Evolutionary conservation across 2,888 invertebrate genomes (phyloP), one percentile per base, ranked within the genome.

Genomic region (Thyatira batis): DNA sequence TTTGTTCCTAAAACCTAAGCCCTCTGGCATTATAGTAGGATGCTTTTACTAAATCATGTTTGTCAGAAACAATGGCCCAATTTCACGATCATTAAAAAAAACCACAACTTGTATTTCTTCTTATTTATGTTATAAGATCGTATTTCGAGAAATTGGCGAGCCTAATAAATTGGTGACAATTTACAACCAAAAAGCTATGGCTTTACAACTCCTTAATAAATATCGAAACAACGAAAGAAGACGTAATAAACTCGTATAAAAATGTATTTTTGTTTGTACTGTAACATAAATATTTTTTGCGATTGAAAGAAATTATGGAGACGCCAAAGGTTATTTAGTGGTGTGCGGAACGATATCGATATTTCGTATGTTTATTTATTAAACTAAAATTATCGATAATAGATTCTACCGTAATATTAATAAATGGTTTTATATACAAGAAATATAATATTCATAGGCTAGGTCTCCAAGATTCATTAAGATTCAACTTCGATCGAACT

Each of bases 191-290:
- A 17, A 17, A 13, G 39, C n/a, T 6, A 17, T 5, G 8, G 39
- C 39, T 17, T 39, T 39, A 17, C 39, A 39, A 39, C 39, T 39
- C 8, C 39, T 13, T 2, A 6, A 39, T 39, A 39, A 39, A 39
- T 39, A 39, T 39, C 8, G 17, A 39, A 39, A 39, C 39, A 8
- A 39, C 13, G 39, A 39, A 39, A 39, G n/a, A 39, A 39, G 17
- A 17, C 13, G 5, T 33, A 33, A 33, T 13, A 33, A 13, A 33
- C n/a, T 6, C 11, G 11, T 39, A 50, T 30, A 44, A 45, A 50
- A 51, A 51, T 45, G 28, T 50, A 6, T 43, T n/a, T 45, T 51
- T 51, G 51, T 45, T 51, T 44, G 17, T 1, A 39, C 13, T 17
- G 39, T 17, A 39, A 17, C 39, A 6, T 39, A 39, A 39, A 39